Percentiles rank a stretch among this genome's conserved stretches.
phyloP scores from a whole-genome alignment of 1,140 invertebrate species.

The Platorchestia sp. region DNA sequence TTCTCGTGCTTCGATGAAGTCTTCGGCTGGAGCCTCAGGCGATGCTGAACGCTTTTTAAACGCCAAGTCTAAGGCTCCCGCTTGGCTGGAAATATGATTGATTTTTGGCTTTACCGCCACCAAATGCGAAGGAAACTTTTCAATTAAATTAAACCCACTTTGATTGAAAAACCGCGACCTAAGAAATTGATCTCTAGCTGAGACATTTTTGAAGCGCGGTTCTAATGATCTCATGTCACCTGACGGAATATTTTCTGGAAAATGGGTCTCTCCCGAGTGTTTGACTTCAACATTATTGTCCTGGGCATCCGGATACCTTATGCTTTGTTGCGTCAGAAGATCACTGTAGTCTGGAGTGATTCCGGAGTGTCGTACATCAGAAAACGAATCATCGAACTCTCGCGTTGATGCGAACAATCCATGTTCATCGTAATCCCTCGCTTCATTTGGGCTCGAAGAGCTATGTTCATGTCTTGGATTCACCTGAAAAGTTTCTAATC shows the following conservation, averaged over 20 bases:
- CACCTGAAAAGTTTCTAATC: not conserved
- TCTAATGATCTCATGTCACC: not conserved
- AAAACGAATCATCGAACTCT: not conserved
- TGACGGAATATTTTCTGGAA: not conserved
- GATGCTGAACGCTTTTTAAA: not conserved
- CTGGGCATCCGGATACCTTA: not conserved
- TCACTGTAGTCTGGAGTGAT: not conserved
- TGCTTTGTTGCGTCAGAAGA: not conserved
- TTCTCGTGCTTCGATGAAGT: not conserved
- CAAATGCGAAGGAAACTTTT: conserved; percentile 29
- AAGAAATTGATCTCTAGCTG: conserved; percentile 33
- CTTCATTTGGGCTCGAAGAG: not conserved
- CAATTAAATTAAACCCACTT: conserved; percentile 32
- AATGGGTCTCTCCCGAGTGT: not conserved
- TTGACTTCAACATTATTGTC: not conserved
- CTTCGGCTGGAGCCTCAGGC: not conserved
- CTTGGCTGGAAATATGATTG: not conserved
- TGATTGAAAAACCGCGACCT: conserved; percentile 26
- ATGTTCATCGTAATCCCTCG: not conserved
- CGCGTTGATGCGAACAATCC: not conserved
- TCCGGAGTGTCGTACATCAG: not conserved
- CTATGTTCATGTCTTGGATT: not conserved
- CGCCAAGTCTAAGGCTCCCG: not conserved
- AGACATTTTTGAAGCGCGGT: not conserved
- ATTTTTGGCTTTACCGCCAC: conserved; percentile 6